Conservation (phyloP, 2,888 invertebrate genomes). For the Caprella mutica region DNA sequence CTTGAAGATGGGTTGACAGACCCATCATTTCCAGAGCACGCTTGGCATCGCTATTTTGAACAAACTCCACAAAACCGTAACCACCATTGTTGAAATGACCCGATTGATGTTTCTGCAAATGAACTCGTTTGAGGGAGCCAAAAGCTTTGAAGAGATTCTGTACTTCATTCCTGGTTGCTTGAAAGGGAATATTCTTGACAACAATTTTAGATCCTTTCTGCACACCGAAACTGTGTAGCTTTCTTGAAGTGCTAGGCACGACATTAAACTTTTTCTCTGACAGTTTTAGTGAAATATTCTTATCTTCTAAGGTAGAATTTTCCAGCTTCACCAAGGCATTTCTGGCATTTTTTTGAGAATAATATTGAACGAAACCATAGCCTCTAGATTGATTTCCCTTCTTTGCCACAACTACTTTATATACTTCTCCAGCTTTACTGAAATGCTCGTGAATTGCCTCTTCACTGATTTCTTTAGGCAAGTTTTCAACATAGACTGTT, state of each 20-base stretch:
- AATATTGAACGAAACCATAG: slow-evolving; percentile 91
- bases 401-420: slow-evolving; percentile 65
- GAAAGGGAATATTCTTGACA: slow-evolving; percentile 90
- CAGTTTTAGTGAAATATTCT: slow-evolving; percentile 77
- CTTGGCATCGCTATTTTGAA: slow-evolving; percentile 81
- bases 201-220: slow-evolving; percentile 62
- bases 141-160: slow-evolving; percentile 24
- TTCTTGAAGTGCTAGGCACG: too few species aligned
- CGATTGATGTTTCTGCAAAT: slow-evolving; percentile 13
- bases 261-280: slow-evolving; percentile 74
- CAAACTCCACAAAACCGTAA: slow-evolving; percentile 91
- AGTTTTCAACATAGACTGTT: slow-evolving; percentile 82
- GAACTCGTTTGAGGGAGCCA: slow-evolving; percentile 19
- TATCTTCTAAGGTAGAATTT: slow-evolving; percentile 67
- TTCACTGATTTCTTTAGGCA: slow-evolving; percentile 76
- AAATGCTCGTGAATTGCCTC: slow-evolving; percentile 54
- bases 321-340: slow-evolving; percentile 78
- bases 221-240: slow-evolving; percentile 18
- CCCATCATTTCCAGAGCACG: slow-evolving; percentile 83
- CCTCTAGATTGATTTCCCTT: slow-evolving; percentile 89
- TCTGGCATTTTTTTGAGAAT: slow-evolving; percentile 55
- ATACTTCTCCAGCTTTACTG: slow-evolving; percentile 58
- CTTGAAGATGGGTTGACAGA: slow-evolving; percentile 95
- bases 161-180: slow-evolving; percentile 51
- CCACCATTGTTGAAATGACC: slow-evolving; percentile 54